A percentile compares a stretch with the other conserved stretches of the same genome.
Conservation (phyloP, 1,140 invertebrate genomes). For the Dendroctonus valens region DNA sequence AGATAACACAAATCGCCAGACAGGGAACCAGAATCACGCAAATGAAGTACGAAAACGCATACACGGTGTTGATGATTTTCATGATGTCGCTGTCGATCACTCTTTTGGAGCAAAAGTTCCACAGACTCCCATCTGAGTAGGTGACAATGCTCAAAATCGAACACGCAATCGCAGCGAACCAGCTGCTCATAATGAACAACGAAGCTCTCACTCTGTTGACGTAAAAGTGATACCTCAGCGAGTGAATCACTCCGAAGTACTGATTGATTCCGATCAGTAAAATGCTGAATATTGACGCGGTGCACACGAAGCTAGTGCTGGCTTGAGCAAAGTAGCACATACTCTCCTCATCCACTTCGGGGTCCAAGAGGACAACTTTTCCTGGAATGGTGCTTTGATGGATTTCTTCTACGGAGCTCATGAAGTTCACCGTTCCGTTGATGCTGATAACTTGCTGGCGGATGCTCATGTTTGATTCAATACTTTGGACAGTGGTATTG, state of each 20-base stretch:
- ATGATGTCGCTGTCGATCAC: slow-evolving; percentile 27
- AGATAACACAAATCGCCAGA: slow-evolving; percentile 66
- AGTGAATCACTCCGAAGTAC: slow-evolving; percentile 83
- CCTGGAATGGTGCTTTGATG: slow-evolving; percentile 4
- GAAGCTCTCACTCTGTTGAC: slow-evolving; percentile 71
- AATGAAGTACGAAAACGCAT: slow-evolving; percentile 55
- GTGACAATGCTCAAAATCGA: slow-evolving; percentile 49
- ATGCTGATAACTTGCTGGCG: slow-evolving; percentile 31
- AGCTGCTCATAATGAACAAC: slow-evolving; percentile 65
- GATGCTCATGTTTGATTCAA: slow-evolving; percentile 21
- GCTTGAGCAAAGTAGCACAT: slow-evolving; percentile 56
- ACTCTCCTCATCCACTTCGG: slow-evolving; percentile 3
- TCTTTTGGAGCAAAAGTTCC: slow-evolving; percentile 55
- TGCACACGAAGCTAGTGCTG: slow-evolving; percentile 55
- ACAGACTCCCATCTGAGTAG: slow-evolving; percentile 52
- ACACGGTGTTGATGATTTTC: slow-evolving; percentile 43
- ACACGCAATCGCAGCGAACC: slow-evolving; percentile 64
- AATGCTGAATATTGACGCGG: slow-evolving; percentile 56
- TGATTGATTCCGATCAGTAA: slow-evolving; percentile 82
- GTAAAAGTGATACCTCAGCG: slow-evolving; percentile 76
- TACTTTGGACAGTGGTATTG: not conserved
- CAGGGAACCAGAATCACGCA: slow-evolving; percentile 67
- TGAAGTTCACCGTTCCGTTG: slow-evolving; percentile 25
- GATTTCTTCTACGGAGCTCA: slow-evolving; percentile 28
- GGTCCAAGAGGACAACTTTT: not conserved